Percentiles rank a stretch among this genome's conserved stretches.
These are phyloP conservation scores for Sitta europaea DNA, from an alignment of 2,113 vertebrate genomes.

Conservation along the genomic window DNA sequence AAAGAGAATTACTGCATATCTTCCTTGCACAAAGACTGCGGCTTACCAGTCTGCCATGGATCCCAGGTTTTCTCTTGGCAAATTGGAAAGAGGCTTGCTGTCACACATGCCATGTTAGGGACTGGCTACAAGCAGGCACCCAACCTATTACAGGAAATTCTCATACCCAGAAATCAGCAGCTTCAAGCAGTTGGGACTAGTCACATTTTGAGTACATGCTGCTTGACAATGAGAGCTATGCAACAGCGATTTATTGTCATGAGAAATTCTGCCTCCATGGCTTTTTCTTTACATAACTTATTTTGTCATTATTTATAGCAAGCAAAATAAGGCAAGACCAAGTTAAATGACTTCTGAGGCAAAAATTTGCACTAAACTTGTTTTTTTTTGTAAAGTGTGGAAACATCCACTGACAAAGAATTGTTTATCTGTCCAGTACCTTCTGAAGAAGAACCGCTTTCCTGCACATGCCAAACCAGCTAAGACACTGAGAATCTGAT, in stretches of 20 bases:
- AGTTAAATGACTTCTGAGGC: not conserved
- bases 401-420: not conserved
- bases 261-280: not conserved
- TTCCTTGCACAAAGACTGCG: not conserved
- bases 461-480: slow-evolving; percentile 11
- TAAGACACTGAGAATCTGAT: slow-evolving; percentile 11
- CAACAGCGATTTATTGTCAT: not conserved
- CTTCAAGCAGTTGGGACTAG: not conserved
- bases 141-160: not conserved
- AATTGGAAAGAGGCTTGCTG: not conserved
- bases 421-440: not conserved
- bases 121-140: not conserved
- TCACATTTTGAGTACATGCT: not conserved
- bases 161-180: not conserved
- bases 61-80: not conserved
- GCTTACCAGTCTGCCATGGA: not conserved
- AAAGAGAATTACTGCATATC: not conserved
- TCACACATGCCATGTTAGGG: not conserved
- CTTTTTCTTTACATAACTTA: not conserved
- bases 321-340: not conserved
- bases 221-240: not conserved
- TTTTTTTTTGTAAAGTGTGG: not conserved
- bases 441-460: slow-evolving; percentile 2
- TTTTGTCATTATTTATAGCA: not conserved
- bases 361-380: not conserved